Conservation (phyloP, 2,113 vertebrate species). For the Cryptomyrus ogoouensis region DNA sequence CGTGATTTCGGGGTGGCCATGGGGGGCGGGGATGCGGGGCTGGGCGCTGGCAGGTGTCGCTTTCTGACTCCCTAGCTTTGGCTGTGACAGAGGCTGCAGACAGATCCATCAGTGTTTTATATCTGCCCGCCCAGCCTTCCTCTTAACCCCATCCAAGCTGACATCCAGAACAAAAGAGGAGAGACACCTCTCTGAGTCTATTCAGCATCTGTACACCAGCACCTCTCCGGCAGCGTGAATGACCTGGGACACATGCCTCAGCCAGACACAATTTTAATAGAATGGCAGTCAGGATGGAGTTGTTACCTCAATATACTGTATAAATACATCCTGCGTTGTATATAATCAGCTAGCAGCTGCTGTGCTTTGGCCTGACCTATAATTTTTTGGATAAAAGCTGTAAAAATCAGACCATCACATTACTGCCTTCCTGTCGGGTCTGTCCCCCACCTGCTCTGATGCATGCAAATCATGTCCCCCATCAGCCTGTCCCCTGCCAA, state of each 20-base stretch:
- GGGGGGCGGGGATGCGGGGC: too few relatives aligned
- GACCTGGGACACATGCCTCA: background rate
- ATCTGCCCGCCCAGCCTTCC: background rate
- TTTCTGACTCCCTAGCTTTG: background rate
- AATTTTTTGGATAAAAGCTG: background rate
- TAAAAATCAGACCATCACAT: background rate
- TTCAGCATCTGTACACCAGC: background rate
- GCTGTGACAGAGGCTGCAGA: background rate
- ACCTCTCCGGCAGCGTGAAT: background rate
- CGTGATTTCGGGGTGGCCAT: background rate
- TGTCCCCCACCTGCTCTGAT: background rate
- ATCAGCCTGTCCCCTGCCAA: background rate
- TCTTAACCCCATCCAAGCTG: background rate
- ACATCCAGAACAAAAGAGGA: background rate
- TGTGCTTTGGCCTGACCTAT: background rate
- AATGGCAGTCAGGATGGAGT: background rate
- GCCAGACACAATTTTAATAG: background rate
- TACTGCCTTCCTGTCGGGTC: background rate
- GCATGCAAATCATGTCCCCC: background rate
- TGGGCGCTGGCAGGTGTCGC: background rate
- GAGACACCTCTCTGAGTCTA: background rate
- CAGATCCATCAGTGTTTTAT: background rate
- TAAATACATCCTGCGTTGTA: background rate
- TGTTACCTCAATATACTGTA: background rate
- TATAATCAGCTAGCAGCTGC: background rate